A percentile compares a stretch with the other conserved stretches of the same genome.
Evolutionary conservation across 2,797 vertebrate genomes (phyloP).

Genomic region (Onychomys leucogaster): DNA sequence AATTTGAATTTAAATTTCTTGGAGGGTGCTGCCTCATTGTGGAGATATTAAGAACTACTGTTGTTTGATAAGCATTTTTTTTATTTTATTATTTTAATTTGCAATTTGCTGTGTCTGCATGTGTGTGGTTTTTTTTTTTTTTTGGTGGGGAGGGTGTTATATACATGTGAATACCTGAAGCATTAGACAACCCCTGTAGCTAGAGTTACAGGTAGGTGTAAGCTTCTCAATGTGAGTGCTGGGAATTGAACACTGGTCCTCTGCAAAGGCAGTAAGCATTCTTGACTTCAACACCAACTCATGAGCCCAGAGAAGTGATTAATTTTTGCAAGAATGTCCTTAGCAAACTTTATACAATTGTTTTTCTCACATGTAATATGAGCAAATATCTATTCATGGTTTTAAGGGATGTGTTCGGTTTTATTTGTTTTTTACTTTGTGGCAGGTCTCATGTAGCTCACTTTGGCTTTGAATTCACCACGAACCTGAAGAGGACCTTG

Average conservation of each 20-base stretch:
- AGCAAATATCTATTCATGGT: neutral
- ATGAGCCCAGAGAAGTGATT: neutral
- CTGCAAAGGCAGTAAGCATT: too few species aligned
- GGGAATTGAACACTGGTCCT: too few species aligned
- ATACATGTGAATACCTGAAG: neutral
- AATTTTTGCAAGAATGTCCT: neutral
- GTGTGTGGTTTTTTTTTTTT: too few species aligned
- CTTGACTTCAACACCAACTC: neutral
- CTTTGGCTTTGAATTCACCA: neutral
- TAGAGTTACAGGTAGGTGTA: neutral
- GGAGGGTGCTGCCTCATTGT: slow-evolving; percentile 70
- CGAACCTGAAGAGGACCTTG: neutral
- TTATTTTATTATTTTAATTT: neutral
- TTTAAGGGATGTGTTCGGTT: neutral
- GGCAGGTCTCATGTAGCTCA: neutral
- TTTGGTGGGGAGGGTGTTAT: neutral
- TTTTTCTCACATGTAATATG: neutral
- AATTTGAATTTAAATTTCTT: neutral
- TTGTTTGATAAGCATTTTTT: neutral
- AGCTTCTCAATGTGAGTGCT: neutral
- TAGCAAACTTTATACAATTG: neutral
- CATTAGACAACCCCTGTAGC: neutral
- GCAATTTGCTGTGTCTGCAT: neutral
- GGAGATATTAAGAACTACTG: slow-evolving; percentile 54
- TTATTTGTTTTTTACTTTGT: neutral